Percentiles rank a stretch among this genome's conserved stretches.
phyloP scores from a whole-genome alignment of 2,888 invertebrate genomes.

The Drosophila mercatorum region DNA sequence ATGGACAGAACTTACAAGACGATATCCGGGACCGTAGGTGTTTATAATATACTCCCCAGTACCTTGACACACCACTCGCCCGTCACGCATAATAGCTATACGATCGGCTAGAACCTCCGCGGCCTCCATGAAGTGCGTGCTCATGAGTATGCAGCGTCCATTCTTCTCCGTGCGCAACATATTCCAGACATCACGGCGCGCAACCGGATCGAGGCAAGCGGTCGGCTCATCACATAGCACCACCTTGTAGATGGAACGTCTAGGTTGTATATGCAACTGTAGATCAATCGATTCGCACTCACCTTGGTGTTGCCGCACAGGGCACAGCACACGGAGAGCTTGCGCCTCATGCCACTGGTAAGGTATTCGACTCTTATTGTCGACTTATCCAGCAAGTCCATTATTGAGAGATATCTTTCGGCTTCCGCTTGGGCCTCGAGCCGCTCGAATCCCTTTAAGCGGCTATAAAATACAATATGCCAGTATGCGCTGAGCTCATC shows the following conservation, averaged over 20 bases:
- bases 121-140: conserved; percentile 95
- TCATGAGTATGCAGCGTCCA: conserved; percentile 91
- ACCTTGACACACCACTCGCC: conserved; percentile 90
- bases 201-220: conserved; percentile 93
- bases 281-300: not conserved
- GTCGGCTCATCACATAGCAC: conserved; percentile 90
- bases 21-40: conserved; percentile 92
- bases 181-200: conserved; percentile 92
- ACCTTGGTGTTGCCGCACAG: conserved; percentile 89
- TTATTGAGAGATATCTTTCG: conserved; percentile 86
- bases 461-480: conserved; percentile 92
- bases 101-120: conserved; percentile 93
- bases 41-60: conserved; percentile 91
- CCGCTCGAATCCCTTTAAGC: conserved; percentile 87
- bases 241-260: conserved; percentile 78
- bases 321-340: conserved; percentile 88
- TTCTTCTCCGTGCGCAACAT: conserved; percentile 89
- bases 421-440: conserved; percentile 86
- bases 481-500: conserved; percentile 91
- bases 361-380: conserved; percentile 86
- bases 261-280: not conserved
- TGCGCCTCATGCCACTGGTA: conserved; percentile 90
- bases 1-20: conserved; percentile 85
- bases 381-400: conserved; percentile 88
- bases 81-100: conserved; percentile 92